Percentiles rank a stretch among this genome's conserved stretches.
These are phyloP conservation scores for Melanerpes aurifrons DNA, from an alignment of 2,113 vertebrate genomes.

Conservation along the genomic window DNA sequence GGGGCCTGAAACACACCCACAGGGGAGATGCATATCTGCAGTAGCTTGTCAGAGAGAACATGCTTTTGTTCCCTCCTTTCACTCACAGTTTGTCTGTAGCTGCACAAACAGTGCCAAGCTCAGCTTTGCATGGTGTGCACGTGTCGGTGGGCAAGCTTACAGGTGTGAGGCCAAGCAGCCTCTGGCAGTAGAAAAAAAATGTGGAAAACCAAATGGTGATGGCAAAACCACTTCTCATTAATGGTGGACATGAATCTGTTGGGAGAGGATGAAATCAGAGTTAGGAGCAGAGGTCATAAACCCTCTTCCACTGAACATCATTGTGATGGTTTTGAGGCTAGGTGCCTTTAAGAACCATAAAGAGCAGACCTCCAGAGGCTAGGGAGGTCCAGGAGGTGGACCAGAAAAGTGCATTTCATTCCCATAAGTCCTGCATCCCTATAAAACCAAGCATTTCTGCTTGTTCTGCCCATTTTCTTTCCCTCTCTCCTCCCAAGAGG, in stretches of 20 bases:
- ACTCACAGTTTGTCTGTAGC: fast-evolving
- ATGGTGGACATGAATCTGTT: fast-evolving
- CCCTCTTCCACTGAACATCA: background rate
- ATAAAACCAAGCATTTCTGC: too few relatives aligned
- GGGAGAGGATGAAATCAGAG: background rate
- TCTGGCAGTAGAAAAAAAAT: slow-evolving; percentile 79
- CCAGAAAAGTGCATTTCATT: too few relatives aligned
- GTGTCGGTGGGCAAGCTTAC: slow-evolving; percentile 44
- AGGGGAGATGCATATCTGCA: background rate
- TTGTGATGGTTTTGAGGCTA: too few relatives aligned
- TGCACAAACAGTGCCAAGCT: fast-evolving
- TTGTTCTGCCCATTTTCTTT: too few relatives aligned
- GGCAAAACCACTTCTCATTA: background rate
- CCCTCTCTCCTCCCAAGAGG: too few relatives aligned
- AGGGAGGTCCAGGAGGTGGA: too few relatives aligned
- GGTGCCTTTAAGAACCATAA: too few relatives aligned
- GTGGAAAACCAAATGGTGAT: background rate
- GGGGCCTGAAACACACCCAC: background rate
- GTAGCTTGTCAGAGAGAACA: background rate
- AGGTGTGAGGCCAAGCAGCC: slow-evolving; percentile 55
- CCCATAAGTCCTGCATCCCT: too few relatives aligned
- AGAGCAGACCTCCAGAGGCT: too few relatives aligned
- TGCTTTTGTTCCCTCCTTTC: background rate
- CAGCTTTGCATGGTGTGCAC: fast-evolving
- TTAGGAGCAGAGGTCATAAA: background rate